These are phyloP conservation scores for Ctenomys sociabilis DNA, from an alignment of 2,113 vertebrate genomes.

Conservation along the genomic window DNA sequence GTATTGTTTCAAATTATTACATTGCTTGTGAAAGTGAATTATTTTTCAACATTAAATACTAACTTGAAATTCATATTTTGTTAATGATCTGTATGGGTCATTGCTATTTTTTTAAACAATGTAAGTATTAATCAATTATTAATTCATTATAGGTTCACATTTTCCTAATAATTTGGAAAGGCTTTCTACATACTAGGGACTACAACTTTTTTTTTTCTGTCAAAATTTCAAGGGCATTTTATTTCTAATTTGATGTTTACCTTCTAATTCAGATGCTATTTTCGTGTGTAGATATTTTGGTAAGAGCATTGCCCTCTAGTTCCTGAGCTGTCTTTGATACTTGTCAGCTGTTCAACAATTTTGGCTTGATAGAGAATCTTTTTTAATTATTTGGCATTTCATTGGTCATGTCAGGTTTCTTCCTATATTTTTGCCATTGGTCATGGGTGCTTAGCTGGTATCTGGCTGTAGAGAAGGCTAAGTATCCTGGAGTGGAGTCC, in stretches of 20 bases:
- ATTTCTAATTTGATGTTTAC: not conserved
- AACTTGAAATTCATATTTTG: slow-evolving; percentile 5
- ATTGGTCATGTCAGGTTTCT: not conserved
- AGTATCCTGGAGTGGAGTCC: not conserved
- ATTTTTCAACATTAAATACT: not conserved
- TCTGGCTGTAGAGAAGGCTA: slow-evolving; percentile 28
- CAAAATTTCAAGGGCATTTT: not conserved
- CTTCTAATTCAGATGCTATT: slow-evolving; percentile 8
- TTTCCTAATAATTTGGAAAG: slow-evolving; percentile 34
- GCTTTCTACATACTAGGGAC: not conserved
- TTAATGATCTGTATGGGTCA: not conserved
- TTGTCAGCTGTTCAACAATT: not conserved
- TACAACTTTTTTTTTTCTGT: not conserved
- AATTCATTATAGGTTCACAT: not conserved
- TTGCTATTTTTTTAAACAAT: slow-evolving; percentile 9
- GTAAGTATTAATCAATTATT: not conserved
- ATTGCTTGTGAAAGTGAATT: not conserved
- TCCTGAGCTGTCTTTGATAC: not conserved
- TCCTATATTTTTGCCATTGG: not conserved
- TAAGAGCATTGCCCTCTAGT: not conserved
- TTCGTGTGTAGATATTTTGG: not conserved
- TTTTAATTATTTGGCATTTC: slow-evolving; percentile 19
- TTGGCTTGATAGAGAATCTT: not conserved
- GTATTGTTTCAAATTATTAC: not conserved
- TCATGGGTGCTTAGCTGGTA: not conserved